Conservation (phyloP, 1,140 invertebrate genomes). For the Drosophila nasuta region DNA sequence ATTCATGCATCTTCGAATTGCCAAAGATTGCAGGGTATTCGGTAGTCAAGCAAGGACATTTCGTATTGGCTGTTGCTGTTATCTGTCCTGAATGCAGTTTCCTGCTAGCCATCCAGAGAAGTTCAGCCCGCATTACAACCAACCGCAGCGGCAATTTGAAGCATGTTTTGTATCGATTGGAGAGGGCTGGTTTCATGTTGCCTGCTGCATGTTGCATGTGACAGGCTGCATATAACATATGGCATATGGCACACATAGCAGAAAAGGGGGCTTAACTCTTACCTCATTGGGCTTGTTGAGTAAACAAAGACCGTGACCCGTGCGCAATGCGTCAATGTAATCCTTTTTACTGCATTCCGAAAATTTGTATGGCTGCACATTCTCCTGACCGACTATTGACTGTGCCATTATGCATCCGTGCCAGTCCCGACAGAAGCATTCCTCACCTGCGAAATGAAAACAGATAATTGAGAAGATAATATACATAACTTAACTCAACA, state of each 20-base stretch:
- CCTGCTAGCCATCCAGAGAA: background rate
- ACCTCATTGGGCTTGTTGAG: conserved; percentile 97
- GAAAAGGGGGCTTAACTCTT: conserved; percentile 60
- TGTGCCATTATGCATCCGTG: conserved; percentile 98
- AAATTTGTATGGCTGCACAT: conserved; percentile 97
- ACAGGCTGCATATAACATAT: no score
- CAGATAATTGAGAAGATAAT: background rate
- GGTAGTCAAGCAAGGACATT: no score
- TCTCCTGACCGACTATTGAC: conserved; percentile 95
- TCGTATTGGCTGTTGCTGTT: background rate
- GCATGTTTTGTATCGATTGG: conserved; percentile 27
- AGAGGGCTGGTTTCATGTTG: background rate
- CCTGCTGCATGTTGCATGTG: background rate
- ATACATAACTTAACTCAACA: no score
- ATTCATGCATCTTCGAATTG: no score
- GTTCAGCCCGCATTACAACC: background rate
- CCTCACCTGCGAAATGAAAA: conserved; percentile 84
- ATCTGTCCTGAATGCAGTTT: conserved; percentile 9
- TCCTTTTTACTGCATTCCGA: conserved; percentile 94
- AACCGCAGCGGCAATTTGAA: conserved; percentile 11
- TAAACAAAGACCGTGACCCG: conserved; percentile 93
- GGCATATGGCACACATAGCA: no score
- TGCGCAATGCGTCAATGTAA: conserved; percentile 92
- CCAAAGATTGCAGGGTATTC: no score
- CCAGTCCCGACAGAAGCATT: conserved; percentile 96